Evolutionary conservation across 2,113 vertebrate species (phyloP), one percentile per base, ranked within the genome.

Genomic region (Microtus montanus): DNA sequence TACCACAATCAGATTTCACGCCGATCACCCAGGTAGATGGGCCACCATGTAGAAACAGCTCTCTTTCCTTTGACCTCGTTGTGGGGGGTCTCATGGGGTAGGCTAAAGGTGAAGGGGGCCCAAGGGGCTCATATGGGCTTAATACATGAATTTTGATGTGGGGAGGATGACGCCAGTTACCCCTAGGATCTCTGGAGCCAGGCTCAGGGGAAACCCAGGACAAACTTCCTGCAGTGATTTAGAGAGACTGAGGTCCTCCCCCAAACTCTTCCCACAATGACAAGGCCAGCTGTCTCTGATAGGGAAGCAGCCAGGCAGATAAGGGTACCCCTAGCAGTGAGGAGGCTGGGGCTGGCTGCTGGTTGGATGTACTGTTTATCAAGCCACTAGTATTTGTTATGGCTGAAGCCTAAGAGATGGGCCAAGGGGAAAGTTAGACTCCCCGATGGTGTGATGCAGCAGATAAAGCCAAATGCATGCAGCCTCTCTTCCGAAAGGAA

Each of bases 1-100:
- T 63, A 54, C 68, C 54, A 64, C 84, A 92, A 79, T 96, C 63
- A 82, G 54, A 91, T 89, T n/a, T 87, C 87, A 91, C 41, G 26
- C 41, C 38, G 19, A 83, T 89, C 20, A 58, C 87, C 61, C 61
- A 78, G 38, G 74, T 83, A 78, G 47, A 77, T 22, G 54, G 77
- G 52, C 91, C 47, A 47, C 83, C 41, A 12, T 30, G 24, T 35
- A 58, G 95, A 92, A n/a, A 78, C 52, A 30, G 20, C 38, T 82
- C 58, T 70, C 54, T 63, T 88, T 85, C 85, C 94, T 87, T 83
- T 70, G 71, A 90, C 77, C 68, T 77, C 2, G 11, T 20, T 52
- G 54, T 86, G 24, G 54, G n/a, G n/a, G 19, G 12, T 84, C 3
- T 13, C 35, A 35, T 5, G 58, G 26, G 44, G 22, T n/a, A 22